Conservation (phyloP, 1,140 invertebrate species). For the Proctacanthus coquilletti region DNA sequence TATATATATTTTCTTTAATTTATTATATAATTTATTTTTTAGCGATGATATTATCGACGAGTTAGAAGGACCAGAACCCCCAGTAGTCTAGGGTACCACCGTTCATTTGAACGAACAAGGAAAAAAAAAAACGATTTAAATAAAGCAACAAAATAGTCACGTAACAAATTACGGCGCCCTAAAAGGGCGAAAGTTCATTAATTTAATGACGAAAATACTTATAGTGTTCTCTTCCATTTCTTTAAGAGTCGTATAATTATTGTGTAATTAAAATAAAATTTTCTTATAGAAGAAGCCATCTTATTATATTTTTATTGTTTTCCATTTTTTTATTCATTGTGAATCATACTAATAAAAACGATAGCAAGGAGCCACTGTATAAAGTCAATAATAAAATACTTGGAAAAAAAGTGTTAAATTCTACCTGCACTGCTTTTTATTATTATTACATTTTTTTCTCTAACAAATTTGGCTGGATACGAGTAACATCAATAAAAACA, state of each 20-base stretch:
- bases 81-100: slow-evolving; percentile 3
- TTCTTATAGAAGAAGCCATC: neutral
- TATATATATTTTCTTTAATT: slow-evolving; percentile 1
- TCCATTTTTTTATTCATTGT: no score
- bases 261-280: neutral
- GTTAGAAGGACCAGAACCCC: neutral
- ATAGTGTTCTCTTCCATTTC: no score
- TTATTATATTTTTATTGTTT: no score
- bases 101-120: neutral
- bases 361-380: no score
- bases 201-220: no score
- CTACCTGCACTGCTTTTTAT: no score
- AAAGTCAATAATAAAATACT: no score
- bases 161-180: neutral
- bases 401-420: no score
- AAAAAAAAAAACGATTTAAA: neutral
- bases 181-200: no score
- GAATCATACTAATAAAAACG: no score
- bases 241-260: neutral
- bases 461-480: neutral
- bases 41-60: neutral
- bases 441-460: neutral
- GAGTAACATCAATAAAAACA: neutral
- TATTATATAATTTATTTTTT: neutral
- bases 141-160: neutral